phyloP scores from a whole-genome alignment of 2,113 vertebrate species.

The Actinemys pallida region DNA sequence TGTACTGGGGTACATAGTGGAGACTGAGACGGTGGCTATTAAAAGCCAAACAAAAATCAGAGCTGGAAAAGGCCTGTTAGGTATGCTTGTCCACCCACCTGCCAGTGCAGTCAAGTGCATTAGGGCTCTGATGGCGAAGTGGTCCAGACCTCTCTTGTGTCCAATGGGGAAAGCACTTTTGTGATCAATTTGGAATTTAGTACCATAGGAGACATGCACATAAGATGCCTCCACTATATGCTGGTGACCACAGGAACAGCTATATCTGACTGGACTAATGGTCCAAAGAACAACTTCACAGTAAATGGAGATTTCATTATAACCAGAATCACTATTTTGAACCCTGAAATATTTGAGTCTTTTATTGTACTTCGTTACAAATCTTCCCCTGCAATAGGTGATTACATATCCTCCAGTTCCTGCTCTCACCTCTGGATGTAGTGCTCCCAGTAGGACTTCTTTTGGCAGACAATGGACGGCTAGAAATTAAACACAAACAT shows the following conservation, averaged over 20 bases:
- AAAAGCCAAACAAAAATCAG: neutral
- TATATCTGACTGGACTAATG: neutral
- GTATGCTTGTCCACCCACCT: neutral
- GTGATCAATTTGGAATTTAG: constrained; percentile 3
- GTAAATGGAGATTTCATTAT: neutral
- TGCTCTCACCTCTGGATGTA: constrained; percentile 90
- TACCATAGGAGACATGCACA: neutral
- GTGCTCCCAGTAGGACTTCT: constrained; percentile 92
- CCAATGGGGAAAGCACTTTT: neutral
- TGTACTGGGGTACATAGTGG: neutral
- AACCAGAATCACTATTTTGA: neutral
- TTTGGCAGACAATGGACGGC: constrained; percentile 93
- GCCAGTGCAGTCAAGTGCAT: neutral
- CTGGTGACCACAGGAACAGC: neutral
- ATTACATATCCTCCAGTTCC: neutral
- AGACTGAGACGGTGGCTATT: neutral
- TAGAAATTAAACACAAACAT: constrained; percentile 63
- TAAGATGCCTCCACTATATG: neutral
- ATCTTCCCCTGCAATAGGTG: neutral
- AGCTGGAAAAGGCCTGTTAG: neutral
- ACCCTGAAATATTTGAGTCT: neutral
- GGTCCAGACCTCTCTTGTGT: neutral
- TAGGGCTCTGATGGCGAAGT: neutral
- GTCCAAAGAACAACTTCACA: neutral
- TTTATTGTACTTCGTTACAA: neutral